Base-by-base conservation (phyloP, 2,797 vertebrate genomes). In the Argyrosomus regius region DNA sequence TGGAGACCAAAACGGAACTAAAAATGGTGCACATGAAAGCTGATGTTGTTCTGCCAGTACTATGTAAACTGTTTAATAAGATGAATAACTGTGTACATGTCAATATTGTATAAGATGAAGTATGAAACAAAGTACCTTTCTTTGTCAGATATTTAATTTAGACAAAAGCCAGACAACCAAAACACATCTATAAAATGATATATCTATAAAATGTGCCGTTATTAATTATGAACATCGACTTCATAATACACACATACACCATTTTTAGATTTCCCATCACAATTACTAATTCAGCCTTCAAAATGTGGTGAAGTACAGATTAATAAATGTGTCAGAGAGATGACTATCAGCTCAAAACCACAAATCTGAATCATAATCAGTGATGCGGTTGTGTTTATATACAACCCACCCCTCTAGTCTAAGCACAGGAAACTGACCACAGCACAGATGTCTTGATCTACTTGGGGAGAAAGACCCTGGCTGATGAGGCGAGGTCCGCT, bases 401-500 rank as follows among this genome's bases (percentile, higher is more conserved):
- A 41, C 57, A 60, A 17, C 18, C 24, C 14, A n/a, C 9, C 26
- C 18, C 8, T 46, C 50, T 46, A 31, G 13, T 46, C n/a, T 18
- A 18, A 48, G n/a, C 11, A 9, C 50, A 53, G 18, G 43, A 45
- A 22, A 64, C 13, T 58, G 53, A 75, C 45, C 39, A 11, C 9
- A 11, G 54, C 43, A 49, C 26, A 22, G n/a, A 43, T 7, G 18
- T 20, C 12, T 35, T 35, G 6, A 41, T 53, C 49, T 22, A 6
- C 65, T 16, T 48, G 20, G 5, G 1, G 17, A 52, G 54, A 60
- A 35, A 59, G 26, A 35, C 45, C 20, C 46, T 35, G 46, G 53
- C 24, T 45, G 64, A 53, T 26, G 24, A 49, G 75, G 31, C 17
- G 12, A 63, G 24, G 56, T 61, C 76, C 61, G 31, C 66, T 61